Conservation (phyloP, 2,113 vertebrate genomes). For the Bostrychus sinensis region DNA sequence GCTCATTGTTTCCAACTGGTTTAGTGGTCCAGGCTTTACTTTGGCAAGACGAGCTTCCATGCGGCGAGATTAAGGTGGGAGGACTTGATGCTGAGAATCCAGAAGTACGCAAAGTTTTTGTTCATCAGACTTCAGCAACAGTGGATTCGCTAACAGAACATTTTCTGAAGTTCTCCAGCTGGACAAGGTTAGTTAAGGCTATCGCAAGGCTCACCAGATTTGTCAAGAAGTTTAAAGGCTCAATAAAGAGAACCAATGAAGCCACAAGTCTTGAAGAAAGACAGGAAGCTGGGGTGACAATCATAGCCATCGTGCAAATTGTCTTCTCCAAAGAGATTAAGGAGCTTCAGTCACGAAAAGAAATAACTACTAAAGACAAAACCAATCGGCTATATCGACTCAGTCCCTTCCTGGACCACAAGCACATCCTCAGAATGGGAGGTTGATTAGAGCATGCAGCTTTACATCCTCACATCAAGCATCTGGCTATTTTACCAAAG, state of each 20-base stretch:
- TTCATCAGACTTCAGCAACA: too few relatives aligned
- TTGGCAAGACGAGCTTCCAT: slow-evolving; percentile 26
- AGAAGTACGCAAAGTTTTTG: slow-evolving; percentile 24
- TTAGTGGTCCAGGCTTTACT: slow-evolving; percentile 35
- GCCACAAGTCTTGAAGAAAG: too few relatives aligned
- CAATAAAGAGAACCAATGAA: too few relatives aligned
- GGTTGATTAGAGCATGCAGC: slow-evolving; percentile 3
- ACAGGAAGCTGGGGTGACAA: too few relatives aligned
- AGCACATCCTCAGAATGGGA: slow-evolving; percentile 36
- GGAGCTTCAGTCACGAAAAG: too few relatives aligned
- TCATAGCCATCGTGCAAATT: too few relatives aligned
- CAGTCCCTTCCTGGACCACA: slow-evolving; percentile 32
- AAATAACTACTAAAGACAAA: slow-evolving; percentile 11
- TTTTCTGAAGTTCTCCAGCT: slow-evolving; percentile 34
- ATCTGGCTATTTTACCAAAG: too few relatives aligned
- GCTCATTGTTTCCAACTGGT: slow-evolving; percentile 34
- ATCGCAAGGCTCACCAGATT: slow-evolving; percentile 25
- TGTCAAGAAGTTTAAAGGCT: too few relatives aligned
- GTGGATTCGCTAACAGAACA: slow-evolving; percentile 25
- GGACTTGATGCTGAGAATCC: not conserved
- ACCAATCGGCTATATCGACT: slow-evolving; percentile 14
- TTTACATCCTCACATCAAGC: too few relatives aligned
- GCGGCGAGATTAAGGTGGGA: slow-evolving; percentile 25
- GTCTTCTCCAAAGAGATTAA: too few relatives aligned
- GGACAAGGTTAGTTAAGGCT: slow-evolving; percentile 31